Percentiles rank a stretch among this genome's conserved stretches.
Conservation (phyloP, 2,113 vertebrate species). For the Anhinga anhinga region DNA sequence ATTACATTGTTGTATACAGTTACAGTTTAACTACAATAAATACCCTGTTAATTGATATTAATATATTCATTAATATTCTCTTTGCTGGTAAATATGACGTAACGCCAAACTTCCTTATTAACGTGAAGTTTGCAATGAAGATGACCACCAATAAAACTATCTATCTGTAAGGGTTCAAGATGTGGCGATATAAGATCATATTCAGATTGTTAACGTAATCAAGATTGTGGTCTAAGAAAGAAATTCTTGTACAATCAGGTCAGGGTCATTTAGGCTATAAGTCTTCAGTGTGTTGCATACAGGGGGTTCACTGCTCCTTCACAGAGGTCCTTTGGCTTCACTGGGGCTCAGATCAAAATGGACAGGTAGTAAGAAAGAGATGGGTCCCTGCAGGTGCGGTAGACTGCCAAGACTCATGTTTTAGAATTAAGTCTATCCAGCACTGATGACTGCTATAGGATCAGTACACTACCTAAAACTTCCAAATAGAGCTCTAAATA, state of each 20-base stretch:
- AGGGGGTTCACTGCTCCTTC: background rate
- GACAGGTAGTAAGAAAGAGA: background rate
- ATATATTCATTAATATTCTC: background rate
- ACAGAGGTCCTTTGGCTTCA: background rate
- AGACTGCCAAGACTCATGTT: background rate
- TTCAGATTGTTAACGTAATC: background rate
- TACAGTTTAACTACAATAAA: constrained; percentile 10
- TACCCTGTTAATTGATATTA: background rate
- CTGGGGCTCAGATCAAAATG: background rate
- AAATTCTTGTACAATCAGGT: background rate
- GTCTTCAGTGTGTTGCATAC: background rate
- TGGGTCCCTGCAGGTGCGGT: background rate
- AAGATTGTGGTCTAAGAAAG: background rate
- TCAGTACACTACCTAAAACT: background rate
- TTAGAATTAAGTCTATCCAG: background rate
- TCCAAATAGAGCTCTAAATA: background rate
- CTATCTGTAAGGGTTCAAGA: background rate
- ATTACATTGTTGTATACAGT: background rate
- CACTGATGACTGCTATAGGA: background rate
- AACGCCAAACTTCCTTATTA: background rate
- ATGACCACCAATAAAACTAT: background rate
- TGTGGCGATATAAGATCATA: background rate
- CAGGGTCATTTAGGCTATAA: background rate
- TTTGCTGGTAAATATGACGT: background rate
- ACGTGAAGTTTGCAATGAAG: background rate